These are phyloP conservation scores for Bombus difficillimus DNA, from an alignment of 1,140 invertebrate species.

Conservation along the genomic window DNA sequence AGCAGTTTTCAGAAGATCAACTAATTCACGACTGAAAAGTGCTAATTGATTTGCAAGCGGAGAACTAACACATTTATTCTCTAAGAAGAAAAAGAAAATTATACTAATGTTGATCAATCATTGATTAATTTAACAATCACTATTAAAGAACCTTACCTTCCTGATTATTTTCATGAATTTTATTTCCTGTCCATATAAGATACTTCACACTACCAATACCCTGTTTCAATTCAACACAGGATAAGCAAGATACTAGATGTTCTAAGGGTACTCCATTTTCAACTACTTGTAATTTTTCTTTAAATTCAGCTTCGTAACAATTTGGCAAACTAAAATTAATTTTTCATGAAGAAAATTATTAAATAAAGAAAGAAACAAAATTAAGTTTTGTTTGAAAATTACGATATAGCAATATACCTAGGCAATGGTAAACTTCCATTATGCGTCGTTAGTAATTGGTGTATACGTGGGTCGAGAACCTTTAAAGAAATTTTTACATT, in stretches of 20 bases:
- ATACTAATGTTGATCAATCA: constrained; percentile 2
- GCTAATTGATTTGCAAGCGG: constrained; percentile 85
- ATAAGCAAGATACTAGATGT: constrained; percentile 92
- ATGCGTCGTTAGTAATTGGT: constrained; percentile 87
- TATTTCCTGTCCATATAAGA: constrained; percentile 78
- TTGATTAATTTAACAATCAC: background rate
- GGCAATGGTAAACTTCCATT: constrained; percentile 88
- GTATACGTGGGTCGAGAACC: constrained; percentile 85
- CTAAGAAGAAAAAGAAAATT: constrained; percentile 60
- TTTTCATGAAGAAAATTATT: constrained; percentile 39
- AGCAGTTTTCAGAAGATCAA: constrained; percentile 91
- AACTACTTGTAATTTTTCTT: constrained; percentile 82
- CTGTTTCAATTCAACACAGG: constrained; percentile 87
- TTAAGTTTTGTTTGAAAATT: background rate
- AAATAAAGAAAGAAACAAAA: background rate
- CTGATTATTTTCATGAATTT: constrained; percentile 73
- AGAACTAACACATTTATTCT: constrained; percentile 84
- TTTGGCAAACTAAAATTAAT: constrained; percentile 86
- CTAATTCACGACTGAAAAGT: constrained; percentile 90
- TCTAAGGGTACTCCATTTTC: constrained; percentile 91
- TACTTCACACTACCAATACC: constrained; percentile 82
- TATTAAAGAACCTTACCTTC: constrained; percentile 73
- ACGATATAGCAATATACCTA: constrained; percentile 82
- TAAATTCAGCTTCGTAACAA: constrained; percentile 90
- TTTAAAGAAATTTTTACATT: constrained; percentile 88